phyloP scores from a whole-genome alignment of 2,888 invertebrate species.

The Morpho deidamia region DNA sequence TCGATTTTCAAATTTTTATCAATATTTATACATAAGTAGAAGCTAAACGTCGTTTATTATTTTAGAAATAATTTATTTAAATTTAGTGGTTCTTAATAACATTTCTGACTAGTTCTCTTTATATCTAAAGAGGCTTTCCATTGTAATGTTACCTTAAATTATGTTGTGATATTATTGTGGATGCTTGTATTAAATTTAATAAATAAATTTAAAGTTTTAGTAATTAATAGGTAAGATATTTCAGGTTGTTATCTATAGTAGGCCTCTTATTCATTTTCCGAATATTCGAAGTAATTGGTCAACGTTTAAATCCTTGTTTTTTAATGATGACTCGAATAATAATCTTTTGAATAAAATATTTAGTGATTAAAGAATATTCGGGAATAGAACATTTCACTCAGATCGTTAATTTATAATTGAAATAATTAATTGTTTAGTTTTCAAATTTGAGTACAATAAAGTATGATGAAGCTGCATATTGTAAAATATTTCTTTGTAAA shows the following conservation, averaged over 20 bases:
- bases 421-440: not conserved
- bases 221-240: constrained; percentile 12
- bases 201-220: constrained; percentile 24
- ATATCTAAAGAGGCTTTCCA: constrained; percentile 53
- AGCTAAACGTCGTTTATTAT: too few relatives aligned
- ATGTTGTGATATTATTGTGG: constrained; percentile 71
- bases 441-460: constrained; percentile 24
- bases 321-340: not conserved
- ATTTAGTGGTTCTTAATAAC: not conserved
- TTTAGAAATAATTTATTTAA: too few relatives aligned
- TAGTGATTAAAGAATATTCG: not conserved
- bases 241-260: constrained; percentile 11
- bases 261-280: constrained; percentile 3
- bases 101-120: not conserved
- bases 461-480: constrained; percentile 32
- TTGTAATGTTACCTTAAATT: constrained; percentile 68
- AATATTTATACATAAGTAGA: too few relatives aligned
- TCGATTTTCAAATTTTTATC: too few relatives aligned
- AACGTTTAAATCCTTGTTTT: not conserved
- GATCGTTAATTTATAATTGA: constrained; percentile 5
- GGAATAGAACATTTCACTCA: not conserved
- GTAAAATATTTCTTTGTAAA: constrained; percentile 76
- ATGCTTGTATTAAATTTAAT: constrained; percentile 42
- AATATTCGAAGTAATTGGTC: not conserved
- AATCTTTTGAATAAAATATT: too few relatives aligned